Conservation (phyloP, 2,113 vertebrate genomes). For the Plecturocebus donacophilus region DNA sequence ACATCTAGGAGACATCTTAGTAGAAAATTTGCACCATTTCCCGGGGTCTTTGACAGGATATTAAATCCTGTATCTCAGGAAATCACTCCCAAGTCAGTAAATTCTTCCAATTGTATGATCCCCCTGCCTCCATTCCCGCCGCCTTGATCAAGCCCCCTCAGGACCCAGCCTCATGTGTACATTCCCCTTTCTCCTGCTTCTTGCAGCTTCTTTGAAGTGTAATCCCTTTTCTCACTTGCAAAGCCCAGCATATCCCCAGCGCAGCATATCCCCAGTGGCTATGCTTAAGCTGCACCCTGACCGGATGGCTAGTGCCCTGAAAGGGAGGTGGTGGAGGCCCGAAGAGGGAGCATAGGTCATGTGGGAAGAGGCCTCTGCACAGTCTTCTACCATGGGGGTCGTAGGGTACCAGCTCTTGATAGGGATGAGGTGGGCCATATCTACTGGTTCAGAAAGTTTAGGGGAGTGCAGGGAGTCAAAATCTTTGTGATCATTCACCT, state of each 20-base stretch:
- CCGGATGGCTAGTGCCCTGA: not conserved
- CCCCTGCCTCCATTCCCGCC: too few relatives aligned
- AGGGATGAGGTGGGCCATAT: not conserved
- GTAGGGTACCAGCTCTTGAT: not conserved
- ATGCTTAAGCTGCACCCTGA: not conserved
- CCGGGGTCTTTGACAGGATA: not conserved
- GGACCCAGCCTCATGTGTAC: not conserved
- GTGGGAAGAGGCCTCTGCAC: not conserved
- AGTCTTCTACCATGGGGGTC: not conserved
- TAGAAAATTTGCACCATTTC: conserved; percentile 10
- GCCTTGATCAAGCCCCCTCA: not conserved
- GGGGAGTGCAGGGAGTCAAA: not conserved
- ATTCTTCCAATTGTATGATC: not conserved
- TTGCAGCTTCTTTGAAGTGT: not conserved
- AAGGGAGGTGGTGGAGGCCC: not conserved
- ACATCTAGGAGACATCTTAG: not conserved
- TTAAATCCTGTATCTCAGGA: not conserved
- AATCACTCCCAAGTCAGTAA: not conserved
- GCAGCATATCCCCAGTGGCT: not conserved
- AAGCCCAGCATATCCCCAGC: not conserved
- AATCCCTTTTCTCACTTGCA: not conserved
- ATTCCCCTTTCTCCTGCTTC: not conserved
- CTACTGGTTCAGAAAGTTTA: not conserved
- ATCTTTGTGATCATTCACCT: not conserved
- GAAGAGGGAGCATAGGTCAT: not conserved